Evolutionary conservation across 1,140 invertebrate species (phyloP), one percentile per base, ranked within the genome.

Genomic region (Oryctes rhinoceros): DNA sequence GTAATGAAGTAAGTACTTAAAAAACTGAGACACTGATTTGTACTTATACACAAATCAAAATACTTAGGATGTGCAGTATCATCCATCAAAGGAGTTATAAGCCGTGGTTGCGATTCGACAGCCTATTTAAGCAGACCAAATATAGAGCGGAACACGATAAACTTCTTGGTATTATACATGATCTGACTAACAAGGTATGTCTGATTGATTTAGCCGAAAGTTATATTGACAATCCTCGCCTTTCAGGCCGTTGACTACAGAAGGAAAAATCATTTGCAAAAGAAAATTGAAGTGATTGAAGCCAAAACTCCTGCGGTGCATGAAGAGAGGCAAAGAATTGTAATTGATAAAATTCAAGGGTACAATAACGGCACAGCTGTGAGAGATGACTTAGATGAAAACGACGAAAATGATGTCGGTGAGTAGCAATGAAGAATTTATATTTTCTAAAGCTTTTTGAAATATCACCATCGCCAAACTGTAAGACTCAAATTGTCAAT

Each of bases 141-240:
- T 74, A 83, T 35, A 83, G 81, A 76, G 80, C 79, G 53, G 90
- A 94, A 81, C 94, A 96, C 85, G 91, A 92, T 3, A 91, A 91
- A 78, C 91, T 94, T 77, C 88, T 98, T 6, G 90, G 93, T 67
- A 76, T 84, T 1, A 79, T 84, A 10, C 81, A 84, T 75, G 74
- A 76, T n/a, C 71, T 84, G 35, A 83, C 84, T 37, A 80, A 83
- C 39, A 80, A 79, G 24, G 82, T 84, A 5, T 83, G 39, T 44
- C 39, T 1, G 9, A 44, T 44, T 30, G 24, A 2, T 30, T 30
- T 30, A 30, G 24, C 5, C 39, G 9, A 44, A 7, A 44, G 39
- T 44, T 5, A 10, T 44, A 44, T 44, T 44, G 5, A 44, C 39
- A 7, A 1, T 44, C 0, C 39, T 44, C 5, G 39, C 5, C 35